Conservation (phyloP, 2,888 invertebrate species). For the Electrophaes corylata region DNA sequence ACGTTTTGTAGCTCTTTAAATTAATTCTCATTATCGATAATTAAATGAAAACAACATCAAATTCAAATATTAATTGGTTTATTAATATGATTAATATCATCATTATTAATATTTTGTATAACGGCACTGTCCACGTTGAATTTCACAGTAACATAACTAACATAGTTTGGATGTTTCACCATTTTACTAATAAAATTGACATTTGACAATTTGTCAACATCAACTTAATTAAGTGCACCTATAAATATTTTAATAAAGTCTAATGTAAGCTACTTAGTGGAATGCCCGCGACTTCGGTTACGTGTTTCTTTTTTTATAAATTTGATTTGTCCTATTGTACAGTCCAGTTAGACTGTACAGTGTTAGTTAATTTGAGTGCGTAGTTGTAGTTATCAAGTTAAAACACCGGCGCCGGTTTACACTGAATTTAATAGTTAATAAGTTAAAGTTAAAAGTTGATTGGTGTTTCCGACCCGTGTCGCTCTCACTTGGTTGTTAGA, state of each 20-base stretch:
- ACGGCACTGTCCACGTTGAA: neutral
- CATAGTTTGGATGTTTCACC: constrained; percentile 11
- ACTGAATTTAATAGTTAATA: too few relatives aligned
- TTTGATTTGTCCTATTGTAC: too few relatives aligned
- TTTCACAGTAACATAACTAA: constrained; percentile 13
- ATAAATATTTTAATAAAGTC: neutral
- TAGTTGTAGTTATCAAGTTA: too few relatives aligned
- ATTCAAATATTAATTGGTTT: neutral
- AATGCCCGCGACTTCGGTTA: neutral
- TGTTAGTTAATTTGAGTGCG: too few relatives aligned
- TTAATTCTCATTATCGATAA: neutral
- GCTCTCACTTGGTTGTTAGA: too few relatives aligned
- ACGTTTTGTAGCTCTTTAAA: neutral
- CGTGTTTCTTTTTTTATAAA: neutral
- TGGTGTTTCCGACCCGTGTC: too few relatives aligned
- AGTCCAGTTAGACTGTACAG: too few relatives aligned
- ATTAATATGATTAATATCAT: neutral
- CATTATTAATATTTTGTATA: constrained; percentile 2
- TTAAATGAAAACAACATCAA: neutral
- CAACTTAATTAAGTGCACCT: constrained; percentile 8
- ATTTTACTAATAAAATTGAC: constrained; percentile 7
- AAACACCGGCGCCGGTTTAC: too few relatives aligned
- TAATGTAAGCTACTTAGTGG: neutral
- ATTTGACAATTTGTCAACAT: constrained; percentile 14
- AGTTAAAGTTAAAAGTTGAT: too few relatives aligned